phyloP scores from a whole-genome alignment of 1,140 invertebrate genomes.

The Saccostrea cuccullata region DNA sequence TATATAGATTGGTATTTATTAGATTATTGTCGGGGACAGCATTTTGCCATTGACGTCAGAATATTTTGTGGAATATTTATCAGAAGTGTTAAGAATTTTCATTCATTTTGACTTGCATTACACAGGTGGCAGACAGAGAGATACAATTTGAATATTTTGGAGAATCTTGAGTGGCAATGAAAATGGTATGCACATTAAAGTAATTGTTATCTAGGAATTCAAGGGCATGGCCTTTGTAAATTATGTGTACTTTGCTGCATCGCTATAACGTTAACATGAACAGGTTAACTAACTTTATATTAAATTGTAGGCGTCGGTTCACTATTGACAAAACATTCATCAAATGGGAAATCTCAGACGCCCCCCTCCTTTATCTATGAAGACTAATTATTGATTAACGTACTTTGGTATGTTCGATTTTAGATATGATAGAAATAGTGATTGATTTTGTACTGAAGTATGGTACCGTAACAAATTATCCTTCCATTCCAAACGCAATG shows the following conservation, averaged over 20 bases:
- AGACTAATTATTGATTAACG: too few relatives aligned
- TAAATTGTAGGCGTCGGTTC: neutral
- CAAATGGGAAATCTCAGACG: neutral
- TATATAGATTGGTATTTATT: too few relatives aligned
- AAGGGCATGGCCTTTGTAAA: neutral
- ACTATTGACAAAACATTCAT: neutral
- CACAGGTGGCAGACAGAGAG: neutral
- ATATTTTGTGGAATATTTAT: neutral
- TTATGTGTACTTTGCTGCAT: conserved; percentile 1
- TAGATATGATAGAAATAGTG: too few relatives aligned
- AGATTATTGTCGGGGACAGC: neutral
- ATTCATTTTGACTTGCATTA: conserved; percentile 3
- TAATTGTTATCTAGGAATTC: conserved; percentile 7
- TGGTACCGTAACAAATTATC: too few relatives aligned
- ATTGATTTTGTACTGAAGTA: too few relatives aligned
- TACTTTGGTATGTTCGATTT: too few relatives aligned
- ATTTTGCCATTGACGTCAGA: neutral
- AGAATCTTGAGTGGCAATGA: conserved; percentile 13
- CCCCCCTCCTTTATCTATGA: neutral
- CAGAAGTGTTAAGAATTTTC: conserved; percentile 14
- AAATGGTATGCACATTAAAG: conserved; percentile 15
- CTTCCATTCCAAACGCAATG: too few relatives aligned
- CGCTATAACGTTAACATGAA: neutral
- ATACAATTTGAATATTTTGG: neutral
- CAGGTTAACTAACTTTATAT: neutral